A percentile compares a stretch with the other conserved stretches of the same genome.
Evolutionary conservation across 1,140 invertebrate species (phyloP).

Genomic region (Drosophila mauritiana): DNA sequence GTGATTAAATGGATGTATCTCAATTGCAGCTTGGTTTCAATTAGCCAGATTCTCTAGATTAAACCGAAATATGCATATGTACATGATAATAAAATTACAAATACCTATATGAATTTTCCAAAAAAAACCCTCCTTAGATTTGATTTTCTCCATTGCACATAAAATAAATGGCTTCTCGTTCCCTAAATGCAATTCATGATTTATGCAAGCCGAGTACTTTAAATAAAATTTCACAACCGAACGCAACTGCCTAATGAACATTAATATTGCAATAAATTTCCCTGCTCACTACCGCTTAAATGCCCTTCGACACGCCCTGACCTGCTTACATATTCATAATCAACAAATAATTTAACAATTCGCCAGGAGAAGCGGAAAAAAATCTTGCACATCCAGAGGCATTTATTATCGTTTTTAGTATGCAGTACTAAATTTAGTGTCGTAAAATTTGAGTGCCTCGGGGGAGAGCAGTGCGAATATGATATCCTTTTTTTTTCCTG

Average conservation of each 20-base stretch:
- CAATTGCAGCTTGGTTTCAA: neutral
- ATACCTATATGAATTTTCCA: no score
- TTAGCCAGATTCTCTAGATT: neutral
- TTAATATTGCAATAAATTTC: slow-evolving; percentile 23
- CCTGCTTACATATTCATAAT: slow-evolving; percentile 57
- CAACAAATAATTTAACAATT: slow-evolving; percentile 71
- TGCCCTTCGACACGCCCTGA: neutral
- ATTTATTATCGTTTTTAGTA: slow-evolving; percentile 71
- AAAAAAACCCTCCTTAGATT: neutral
- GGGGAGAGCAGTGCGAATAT: slow-evolving; percentile 16
- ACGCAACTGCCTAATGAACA: slow-evolving; percentile 17
- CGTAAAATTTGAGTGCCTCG: slow-evolving; percentile 64
- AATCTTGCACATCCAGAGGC: slow-evolving; percentile 35
- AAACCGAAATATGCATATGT: no score
- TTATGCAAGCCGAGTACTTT: slow-evolving; percentile 5
- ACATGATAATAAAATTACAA: no score
- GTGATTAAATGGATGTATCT: neutral
- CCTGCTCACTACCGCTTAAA: slow-evolving; percentile 1
- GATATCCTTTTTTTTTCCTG: slow-evolving; percentile 18
- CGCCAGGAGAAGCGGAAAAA: slow-evolving; percentile 30
- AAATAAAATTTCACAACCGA: slow-evolving; percentile 27
- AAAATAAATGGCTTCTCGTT: neutral
- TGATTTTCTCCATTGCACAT: neutral
- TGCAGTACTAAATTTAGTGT: slow-evolving; percentile 59
- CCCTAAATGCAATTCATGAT: slow-evolving; percentile 1